Evolutionary conservation across 2,797 vertebrate genomes (phyloP).

Genomic region (Danio aesculapii): DNA sequence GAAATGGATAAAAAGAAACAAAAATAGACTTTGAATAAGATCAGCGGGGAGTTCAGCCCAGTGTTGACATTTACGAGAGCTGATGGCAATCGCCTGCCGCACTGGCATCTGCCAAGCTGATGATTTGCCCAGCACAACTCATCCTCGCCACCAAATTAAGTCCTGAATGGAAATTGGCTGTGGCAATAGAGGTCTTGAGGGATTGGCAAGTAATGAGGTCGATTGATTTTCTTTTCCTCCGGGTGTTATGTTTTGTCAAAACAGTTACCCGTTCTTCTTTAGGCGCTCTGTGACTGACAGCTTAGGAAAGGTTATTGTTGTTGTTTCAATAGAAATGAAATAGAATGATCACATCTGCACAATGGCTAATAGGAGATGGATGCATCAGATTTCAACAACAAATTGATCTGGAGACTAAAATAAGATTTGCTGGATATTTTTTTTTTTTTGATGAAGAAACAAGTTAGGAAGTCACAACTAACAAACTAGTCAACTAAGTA

Average conservation of each 20-base stretch:
- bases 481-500: too few relatives aligned
- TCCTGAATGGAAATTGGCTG: slow-evolving; percentile 37
- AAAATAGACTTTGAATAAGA: slow-evolving; percentile 48
- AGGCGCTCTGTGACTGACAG: slow-evolving; percentile 51
- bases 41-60: slow-evolving; percentile 1
- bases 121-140: slow-evolving; percentile 16
- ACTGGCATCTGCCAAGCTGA: slow-evolving; percentile 39
- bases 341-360: slow-evolving; percentile 19
- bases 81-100: slow-evolving; percentile 28
- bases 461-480: too few relatives aligned
- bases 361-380: slow-evolving; percentile 10
- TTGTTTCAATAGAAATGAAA: slow-evolving; percentile 45
- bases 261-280: slow-evolving; percentile 48
- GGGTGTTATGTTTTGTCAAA: slow-evolving; percentile 56
- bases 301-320: slow-evolving; percentile 49
- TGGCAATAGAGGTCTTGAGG: slow-evolving; percentile 41
- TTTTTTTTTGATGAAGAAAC: not conserved
- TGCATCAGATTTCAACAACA: not conserved
- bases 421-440: not conserved
- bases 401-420: not conserved
- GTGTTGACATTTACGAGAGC: slow-evolving; percentile 43
- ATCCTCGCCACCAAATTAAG: slow-evolving; percentile 54
- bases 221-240: slow-evolving; percentile 57
- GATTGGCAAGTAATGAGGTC: slow-evolving; percentile 55
- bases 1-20: slow-evolving; percentile 39